phyloP scores from a whole-genome alignment of 2,888 invertebrate genomes.

The Notodonta dromedarius region DNA sequence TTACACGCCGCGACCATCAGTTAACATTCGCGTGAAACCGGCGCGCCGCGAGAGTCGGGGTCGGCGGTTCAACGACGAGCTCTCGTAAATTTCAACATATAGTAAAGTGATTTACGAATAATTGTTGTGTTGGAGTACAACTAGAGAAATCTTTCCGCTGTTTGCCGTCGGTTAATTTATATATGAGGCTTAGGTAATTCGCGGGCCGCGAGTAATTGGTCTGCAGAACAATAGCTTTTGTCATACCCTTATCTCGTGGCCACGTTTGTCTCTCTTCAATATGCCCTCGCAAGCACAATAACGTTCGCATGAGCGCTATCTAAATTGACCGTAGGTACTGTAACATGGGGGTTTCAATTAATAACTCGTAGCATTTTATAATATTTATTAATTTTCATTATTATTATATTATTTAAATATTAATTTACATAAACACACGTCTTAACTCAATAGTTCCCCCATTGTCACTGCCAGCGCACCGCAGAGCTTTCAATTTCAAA shows the following conservation, averaged over 20 bases:
- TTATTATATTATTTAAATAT: too few species aligned
- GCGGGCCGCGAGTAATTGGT: slow-evolving; percentile 82
- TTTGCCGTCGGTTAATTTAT: slow-evolving; percentile 83
- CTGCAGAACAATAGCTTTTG: slow-evolving; percentile 83
- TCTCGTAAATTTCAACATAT: slow-evolving; percentile 85
- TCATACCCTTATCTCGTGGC: slow-evolving; percentile 80
- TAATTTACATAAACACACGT: too few species aligned
- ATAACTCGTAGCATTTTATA: too few species aligned
- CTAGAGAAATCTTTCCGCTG: slow-evolving; percentile 85
- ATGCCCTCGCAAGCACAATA: slow-evolving; percentile 67
- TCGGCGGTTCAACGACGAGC: slow-evolving; percentile 64
- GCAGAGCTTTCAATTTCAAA: too few species aligned
- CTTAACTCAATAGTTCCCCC: too few species aligned
- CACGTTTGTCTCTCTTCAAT: slow-evolving; percentile 74
- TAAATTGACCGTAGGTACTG: slow-evolving; percentile 38
- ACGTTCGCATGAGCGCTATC: slow-evolving; percentile 67
- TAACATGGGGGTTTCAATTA: too few species aligned
- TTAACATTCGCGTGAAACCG: slow-evolving; percentile 60
- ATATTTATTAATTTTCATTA: too few species aligned
- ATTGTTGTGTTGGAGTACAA: slow-evolving; percentile 84
- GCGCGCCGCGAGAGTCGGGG: slow-evolving; percentile 57
- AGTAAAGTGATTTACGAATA: slow-evolving; percentile 85
- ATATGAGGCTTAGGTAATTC: slow-evolving; percentile 84
- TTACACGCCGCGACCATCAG: slow-evolving; percentile 58
- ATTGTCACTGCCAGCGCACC: too few species aligned